Base-by-base conservation (phyloP, 2,888 invertebrate genomes). In the Miltochrista miniata region DNA sequence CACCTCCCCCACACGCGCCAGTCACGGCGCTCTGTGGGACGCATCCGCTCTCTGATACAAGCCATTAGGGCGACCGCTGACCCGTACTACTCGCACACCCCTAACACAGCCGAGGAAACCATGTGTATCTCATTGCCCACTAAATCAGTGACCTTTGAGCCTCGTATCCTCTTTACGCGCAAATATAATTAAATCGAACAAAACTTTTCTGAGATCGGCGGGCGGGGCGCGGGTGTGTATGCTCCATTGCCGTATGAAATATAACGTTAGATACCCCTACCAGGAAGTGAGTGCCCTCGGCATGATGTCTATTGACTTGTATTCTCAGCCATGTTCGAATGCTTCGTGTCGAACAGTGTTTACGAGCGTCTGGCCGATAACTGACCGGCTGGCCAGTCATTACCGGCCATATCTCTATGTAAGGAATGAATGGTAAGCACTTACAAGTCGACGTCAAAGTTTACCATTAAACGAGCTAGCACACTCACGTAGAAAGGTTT, bases 301-400 rank as follows among this genome's bases (percentile, higher is more conserved):
- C 70, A 74, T 81, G 78, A 83, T 87, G 85, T 85, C 83, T 83
- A 84, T 87, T 85, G 83, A 83, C 76, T 82, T 72, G 83, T 79
- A 81, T 86, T 85, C 79, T 80, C 77, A 79, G 79, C 74, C 81
- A 83, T 84, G 83, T 84, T 82, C 79, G 77, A 87, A 87, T 80
- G 79, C 72, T 79, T 85, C 81, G 82, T 76, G 86, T 81, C 76
- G 83, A 81, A 80, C 79, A 79, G 78, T 78, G 83, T 90, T 90
- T 90, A 90, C 85, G 90, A 89, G 85, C 87, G 83, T 71, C 80
- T 78, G 76, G 79, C 81, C 87, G 89, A 88, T 87, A 87, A 84
- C 83, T 76, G 79, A 72, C 77, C 79, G 77, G 68, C 81, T 76
- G 74, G 75, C 78, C 77, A 77, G 82, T 87, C 89, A 87, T 90